Evolutionary conservation across 2,888 invertebrate species (phyloP).

Genomic region (Cacoxenus indagator): DNA sequence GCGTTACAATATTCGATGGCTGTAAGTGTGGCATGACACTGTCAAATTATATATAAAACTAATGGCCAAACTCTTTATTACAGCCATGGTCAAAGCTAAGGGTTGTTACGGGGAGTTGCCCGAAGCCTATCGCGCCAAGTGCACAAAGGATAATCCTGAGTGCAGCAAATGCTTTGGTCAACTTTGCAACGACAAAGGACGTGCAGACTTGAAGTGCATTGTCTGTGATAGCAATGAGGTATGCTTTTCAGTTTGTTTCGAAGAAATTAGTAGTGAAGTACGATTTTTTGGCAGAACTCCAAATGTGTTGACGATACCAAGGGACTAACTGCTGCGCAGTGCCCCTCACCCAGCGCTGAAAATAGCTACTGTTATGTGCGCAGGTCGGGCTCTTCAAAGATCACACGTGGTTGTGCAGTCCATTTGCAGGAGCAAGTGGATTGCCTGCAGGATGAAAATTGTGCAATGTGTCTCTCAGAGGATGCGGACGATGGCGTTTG

Average conservation of each 20-base stretch:
- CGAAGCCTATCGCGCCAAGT: slow-evolving; percentile 50
- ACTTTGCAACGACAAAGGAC: slow-evolving; percentile 62
- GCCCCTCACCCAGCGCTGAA: slow-evolving; percentile 52
- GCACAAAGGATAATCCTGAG: slow-evolving; percentile 39
- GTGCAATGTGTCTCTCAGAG: slow-evolving; percentile 58
- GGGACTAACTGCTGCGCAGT: slow-evolving; percentile 45
- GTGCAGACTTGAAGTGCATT: slow-evolving; percentile 57
- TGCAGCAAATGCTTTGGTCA: slow-evolving; percentile 59
- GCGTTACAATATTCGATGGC: slow-evolving; percentile 63
- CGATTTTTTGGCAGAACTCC: slow-evolving; percentile 39
- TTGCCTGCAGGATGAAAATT: slow-evolving; percentile 50
- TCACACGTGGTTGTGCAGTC: slow-evolving; percentile 59
- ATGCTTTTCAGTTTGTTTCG: slow-evolving; percentile 28
- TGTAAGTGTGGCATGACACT: slow-evolving; percentile 46
- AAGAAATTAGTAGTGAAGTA: background rate
- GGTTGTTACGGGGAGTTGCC: slow-evolving; percentile 59
- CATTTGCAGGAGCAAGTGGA: slow-evolving; percentile 52
- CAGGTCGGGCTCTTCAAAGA: slow-evolving; percentile 12
- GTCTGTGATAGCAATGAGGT: slow-evolving; percentile 59
- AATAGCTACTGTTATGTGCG: slow-evolving; percentile 66
- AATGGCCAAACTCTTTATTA: background rate
- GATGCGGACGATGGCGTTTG: slow-evolving; percentile 49
- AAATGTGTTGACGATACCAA: slow-evolving; percentile 45
- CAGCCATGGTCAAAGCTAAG: slow-evolving; percentile 56
- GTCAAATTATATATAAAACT: background rate